Evolutionary conservation across 2,797 vertebrate genomes (phyloP).

Genomic region (Sebastes iracundus): DNA sequence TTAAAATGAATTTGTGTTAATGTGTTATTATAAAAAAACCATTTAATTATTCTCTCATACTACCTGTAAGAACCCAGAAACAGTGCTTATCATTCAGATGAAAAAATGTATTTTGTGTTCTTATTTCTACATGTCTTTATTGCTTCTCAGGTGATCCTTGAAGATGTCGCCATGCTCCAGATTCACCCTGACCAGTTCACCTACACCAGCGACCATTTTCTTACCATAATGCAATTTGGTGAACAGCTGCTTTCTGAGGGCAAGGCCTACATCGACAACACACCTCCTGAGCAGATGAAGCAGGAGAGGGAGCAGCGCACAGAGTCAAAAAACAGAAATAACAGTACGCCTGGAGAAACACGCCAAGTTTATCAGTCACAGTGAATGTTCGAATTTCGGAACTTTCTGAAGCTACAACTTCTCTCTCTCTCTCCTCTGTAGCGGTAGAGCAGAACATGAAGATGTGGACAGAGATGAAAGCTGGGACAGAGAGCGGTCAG

Average conservation of each 20-base stretch:
- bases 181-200: conserved; percentile 98
- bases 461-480: conserved; percentile 98
- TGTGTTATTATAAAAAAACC: too few species aligned
- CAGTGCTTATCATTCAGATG: rapidly evolving
- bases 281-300: conserved; percentile 95
- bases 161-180: conserved; percentile 96
- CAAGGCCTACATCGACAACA: conserved; percentile 95
- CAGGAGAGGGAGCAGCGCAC: conserved; percentile 92
- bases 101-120: not conserved
- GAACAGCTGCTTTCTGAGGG: conserved; percentile 93
- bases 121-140: not conserved
- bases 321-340: conserved; percentile 90
- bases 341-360: conserved; percentile 79
- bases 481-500: conserved; percentile 89
- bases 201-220: conserved; percentile 97
- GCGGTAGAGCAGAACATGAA: conserved; percentile 94
- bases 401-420: not conserved
- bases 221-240: conserved; percentile 87
- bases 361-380: not conserved
- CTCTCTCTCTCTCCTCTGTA: conserved; percentile 47
- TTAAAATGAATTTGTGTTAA: too few species aligned
- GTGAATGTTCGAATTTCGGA: not conserved
- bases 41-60: too few species aligned
- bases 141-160: conserved; percentile 91
- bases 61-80: not conserved